Evolutionary conservation across 2,797 vertebrate species (phyloP).

Genomic region (Leptodactylus fallax): DNA sequence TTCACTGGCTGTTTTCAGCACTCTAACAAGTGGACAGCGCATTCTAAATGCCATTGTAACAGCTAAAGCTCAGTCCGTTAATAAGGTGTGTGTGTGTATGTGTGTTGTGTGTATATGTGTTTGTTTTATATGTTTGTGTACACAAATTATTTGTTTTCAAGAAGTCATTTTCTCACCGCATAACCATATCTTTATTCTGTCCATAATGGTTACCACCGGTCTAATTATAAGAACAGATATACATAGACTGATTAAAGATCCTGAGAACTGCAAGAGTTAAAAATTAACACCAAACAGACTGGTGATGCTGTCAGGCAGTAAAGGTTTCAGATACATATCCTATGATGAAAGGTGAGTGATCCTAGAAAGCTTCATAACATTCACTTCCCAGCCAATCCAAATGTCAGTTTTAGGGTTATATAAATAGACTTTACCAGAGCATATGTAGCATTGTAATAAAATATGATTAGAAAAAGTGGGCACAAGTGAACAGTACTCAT

Average conservation of each 20-base stretch:
- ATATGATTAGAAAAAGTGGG: not conserved
- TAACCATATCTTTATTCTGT: not conserved
- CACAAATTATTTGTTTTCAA: not conserved
- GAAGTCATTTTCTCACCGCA: not conserved
- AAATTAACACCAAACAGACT: not conserved
- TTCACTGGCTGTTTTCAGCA: conserved; percentile 48
- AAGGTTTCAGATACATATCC: conserved; percentile 16
- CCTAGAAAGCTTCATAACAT: conserved; percentile 47
- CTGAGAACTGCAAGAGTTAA: not conserved
- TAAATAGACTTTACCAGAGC: not conserved
- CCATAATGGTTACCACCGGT: not conserved
- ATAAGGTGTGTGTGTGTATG: not conserved
- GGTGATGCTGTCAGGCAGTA: not conserved
- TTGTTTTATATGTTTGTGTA: not conserved
- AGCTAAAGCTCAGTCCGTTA: not conserved
- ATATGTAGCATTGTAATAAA: not conserved
- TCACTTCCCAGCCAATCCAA: conserved; percentile 36
- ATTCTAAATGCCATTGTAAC: not conserved
- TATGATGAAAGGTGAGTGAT: conserved; percentile 5
- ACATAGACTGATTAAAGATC: not conserved
- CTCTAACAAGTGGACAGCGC: conserved; percentile 63
- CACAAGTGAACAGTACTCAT: not conserved
- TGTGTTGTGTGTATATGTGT: too few species aligned
- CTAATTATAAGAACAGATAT: not conserved
- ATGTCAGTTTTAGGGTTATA: not conserved